Evolutionary conservation across 2,888 invertebrate species (phyloP).

Genomic region (Patella depressa): DNA sequence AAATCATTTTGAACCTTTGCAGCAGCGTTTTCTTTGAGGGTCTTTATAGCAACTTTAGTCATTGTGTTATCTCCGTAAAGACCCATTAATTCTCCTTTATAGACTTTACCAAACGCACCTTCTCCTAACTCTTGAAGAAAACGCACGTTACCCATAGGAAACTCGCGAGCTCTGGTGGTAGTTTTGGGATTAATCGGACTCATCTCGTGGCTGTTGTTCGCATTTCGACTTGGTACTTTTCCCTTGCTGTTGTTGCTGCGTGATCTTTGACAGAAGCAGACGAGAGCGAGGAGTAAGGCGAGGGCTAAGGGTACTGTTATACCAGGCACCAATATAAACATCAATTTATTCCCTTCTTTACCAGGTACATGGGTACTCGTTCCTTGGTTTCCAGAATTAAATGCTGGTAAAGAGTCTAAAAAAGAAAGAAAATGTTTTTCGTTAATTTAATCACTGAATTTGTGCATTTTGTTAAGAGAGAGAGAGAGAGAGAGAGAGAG

Average conservation of each 20-base stretch:
- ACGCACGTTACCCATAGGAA: conserved; percentile 82
- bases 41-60: conserved; percentile 91
- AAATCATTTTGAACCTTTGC: conserved; percentile 93
- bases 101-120: conserved; percentile 97
- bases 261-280: conserved; percentile 65
- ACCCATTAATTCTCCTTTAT: conserved; percentile 87
- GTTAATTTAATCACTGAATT: too few relatives aligned
- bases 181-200: conserved; percentile 61
- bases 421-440: too few relatives aligned
- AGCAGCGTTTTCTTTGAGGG: conserved; percentile 92
- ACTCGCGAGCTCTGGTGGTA: conserved; percentile 82
- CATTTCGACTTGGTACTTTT: conserved; percentile 38
- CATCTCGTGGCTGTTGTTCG: conserved; percentile 53
- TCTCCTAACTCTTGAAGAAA: conserved; percentile 68
- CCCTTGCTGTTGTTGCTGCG: conserved; percentile 41
- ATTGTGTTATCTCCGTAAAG: conserved; percentile 64
- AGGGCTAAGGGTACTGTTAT: conserved; percentile 68
- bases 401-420: neutral
- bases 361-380: conserved; percentile 18
- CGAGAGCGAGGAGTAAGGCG: conserved; percentile 62
- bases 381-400: neutral
- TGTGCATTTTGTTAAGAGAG: too few relatives aligned
- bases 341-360: conserved; percentile 66
- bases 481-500: too few relatives aligned
- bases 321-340: conserved; percentile 76